Conservation (phyloP, 2,797 vertebrate species). For the Acrossocheilus wenchowensis region DNA sequence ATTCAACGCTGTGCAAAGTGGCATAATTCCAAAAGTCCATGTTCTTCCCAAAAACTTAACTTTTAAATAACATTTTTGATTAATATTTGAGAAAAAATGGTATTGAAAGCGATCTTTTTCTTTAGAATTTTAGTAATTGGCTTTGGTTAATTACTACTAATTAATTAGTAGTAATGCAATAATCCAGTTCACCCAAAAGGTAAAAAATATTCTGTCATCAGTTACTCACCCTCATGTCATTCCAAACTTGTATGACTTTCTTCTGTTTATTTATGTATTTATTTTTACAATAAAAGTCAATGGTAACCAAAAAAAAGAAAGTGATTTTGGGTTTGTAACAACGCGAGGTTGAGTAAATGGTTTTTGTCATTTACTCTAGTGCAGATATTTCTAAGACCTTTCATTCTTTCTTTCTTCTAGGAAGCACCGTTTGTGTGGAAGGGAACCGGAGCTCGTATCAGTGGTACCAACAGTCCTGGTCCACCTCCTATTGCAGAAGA, state of each 20-base stretch:
- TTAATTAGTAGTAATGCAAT: not conserved
- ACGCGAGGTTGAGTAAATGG: not conserved
- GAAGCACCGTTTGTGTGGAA: conserved; percentile 72
- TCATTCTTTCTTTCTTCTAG: conserved; percentile 63
- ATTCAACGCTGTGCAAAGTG: not conserved
- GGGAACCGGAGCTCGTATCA: conserved; percentile 54
- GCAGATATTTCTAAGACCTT: conserved; percentile 20
- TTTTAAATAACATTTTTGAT: too few relatives aligned
- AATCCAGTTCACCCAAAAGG: too few relatives aligned
- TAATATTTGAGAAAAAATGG: too few relatives aligned
- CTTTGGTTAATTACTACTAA: too few relatives aligned
- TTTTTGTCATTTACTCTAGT: not conserved
- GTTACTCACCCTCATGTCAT: not conserved
- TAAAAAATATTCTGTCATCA: not conserved
- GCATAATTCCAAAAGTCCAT: not conserved
- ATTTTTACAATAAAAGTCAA: not conserved
- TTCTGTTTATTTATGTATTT: too few relatives aligned
- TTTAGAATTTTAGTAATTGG: not conserved
- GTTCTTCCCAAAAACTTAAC: not conserved
- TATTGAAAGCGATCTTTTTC: too few relatives aligned
- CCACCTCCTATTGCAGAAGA: conserved; percentile 63
- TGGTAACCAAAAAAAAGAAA: not conserved
- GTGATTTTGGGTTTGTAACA: not conserved
- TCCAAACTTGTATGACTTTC: not conserved
- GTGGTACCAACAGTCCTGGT: conserved; percentile 66